A percentile compares a stretch with the other conserved stretches of the same genome.
Conservation (phyloP, 2,113 vertebrate species). For the Albula goreensis region DNA sequence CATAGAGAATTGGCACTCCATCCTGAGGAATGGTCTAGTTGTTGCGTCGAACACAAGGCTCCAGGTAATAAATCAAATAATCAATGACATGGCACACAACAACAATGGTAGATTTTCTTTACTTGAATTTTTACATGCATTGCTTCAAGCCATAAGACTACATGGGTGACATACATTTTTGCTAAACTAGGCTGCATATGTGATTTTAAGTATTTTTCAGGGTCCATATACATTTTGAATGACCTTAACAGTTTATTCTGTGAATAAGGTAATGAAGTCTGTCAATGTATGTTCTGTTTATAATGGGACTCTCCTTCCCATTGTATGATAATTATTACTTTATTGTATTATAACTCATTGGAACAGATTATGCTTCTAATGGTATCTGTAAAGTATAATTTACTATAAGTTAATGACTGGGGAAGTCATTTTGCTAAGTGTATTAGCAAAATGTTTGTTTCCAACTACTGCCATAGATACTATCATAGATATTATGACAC, state of each 20-base stretch:
- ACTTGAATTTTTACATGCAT: no score
- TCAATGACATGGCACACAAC: not conserved
- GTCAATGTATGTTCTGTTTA: no score
- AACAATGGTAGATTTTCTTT: no score
- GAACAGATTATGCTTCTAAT: not conserved
- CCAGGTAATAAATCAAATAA: constrained; percentile 68
- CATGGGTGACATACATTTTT: no score
- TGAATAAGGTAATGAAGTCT: no score
- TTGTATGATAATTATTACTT: not conserved
- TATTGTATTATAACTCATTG: not conserved
- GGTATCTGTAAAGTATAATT: not conserved
- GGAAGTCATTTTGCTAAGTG: not conserved
- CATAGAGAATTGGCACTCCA: constrained; percentile 92
- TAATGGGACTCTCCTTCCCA: no score
- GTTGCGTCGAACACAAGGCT: constrained; percentile 88
- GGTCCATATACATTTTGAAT: no score
- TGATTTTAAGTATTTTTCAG: no score
- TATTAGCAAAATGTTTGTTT: not conserved
- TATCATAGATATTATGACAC: not conserved
- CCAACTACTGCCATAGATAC: not conserved
- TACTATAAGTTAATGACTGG: not conserved
- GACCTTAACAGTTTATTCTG: no score
- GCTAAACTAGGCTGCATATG: no score
- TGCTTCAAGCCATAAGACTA: no score
- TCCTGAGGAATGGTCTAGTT: constrained; percentile 86